A percentile compares a stretch with the other conserved stretches of the same genome.
phyloP scores from a whole-genome alignment of 2,797 vertebrate genomes.

The Heliangelus exortis region DNA sequence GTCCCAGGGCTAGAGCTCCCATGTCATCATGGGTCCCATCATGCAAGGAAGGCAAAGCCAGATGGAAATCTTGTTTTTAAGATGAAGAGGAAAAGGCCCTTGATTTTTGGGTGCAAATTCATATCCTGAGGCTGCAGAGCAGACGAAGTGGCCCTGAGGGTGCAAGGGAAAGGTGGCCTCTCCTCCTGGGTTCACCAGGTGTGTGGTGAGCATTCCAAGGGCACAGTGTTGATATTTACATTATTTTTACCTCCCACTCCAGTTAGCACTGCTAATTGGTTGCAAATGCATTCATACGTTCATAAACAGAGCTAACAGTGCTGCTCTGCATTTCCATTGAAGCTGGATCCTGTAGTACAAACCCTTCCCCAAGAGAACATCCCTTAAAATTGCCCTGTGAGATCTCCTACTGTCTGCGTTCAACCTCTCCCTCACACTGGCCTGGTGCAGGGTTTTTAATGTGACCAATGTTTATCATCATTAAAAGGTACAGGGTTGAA shows the following conservation, averaged over 20 bases:
- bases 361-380: background rate
- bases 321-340: background rate
- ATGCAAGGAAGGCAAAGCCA: background rate
- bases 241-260: background rate
- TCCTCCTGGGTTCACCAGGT: background rate
- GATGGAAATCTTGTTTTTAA: background rate
- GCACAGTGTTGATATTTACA: background rate
- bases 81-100: background rate
- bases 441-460: background rate
- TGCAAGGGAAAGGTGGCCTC: background rate
- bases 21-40: accelerated
- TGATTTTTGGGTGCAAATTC: background rate
- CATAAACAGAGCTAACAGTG: background rate
- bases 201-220: background rate
- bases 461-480: accelerated
- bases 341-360: background rate
- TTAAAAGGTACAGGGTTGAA: background rate
- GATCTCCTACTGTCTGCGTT: background rate
- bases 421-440: background rate
- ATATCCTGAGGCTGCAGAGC: background rate
- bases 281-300: constrained; percentile 28
- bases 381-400: background rate
- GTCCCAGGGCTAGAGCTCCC: background rate
- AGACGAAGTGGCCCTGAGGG: background rate
- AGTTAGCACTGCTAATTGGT: constrained; percentile 35